These are phyloP conservation scores for Leuciscus waleckii DNA, from an alignment of 2,797 vertebrate species.

Conservation along the genomic window DNA sequence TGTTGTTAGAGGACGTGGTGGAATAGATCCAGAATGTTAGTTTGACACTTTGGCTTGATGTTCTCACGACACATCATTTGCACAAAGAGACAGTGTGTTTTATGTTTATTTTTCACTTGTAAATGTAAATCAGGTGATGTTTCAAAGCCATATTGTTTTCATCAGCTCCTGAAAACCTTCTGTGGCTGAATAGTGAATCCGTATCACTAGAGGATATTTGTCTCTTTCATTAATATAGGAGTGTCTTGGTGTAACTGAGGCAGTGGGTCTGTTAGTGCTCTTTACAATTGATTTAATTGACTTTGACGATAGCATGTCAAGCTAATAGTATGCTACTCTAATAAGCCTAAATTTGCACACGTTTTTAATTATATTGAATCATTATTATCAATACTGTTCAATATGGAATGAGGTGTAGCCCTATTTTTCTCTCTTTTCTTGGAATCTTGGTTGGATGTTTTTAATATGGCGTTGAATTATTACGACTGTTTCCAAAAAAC, in stretches of 20 bases:
- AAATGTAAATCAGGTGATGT: constrained; percentile 4
- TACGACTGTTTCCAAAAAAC: no score
- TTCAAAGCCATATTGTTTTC: constrained; percentile 9
- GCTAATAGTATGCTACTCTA: neutral
- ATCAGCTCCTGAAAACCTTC: constrained; percentile 7
- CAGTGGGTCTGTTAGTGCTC: neutral
- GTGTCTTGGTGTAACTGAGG: neutral
- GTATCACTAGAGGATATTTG: neutral
- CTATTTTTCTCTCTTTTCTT: neutral
- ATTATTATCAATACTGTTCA: neutral
- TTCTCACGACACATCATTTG: neutral
- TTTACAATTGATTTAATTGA: neutral
- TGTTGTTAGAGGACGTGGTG: neutral
- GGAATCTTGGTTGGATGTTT: neutral
- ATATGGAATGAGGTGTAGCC: neutral
- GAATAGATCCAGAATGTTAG: neutral
- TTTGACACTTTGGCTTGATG: neutral
- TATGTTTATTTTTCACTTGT: constrained; percentile 9
- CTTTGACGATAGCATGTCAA: neutral
- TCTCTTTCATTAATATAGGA: neutral
- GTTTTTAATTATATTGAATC: neutral
- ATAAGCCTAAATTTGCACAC: neutral
- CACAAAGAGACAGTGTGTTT: neutral
- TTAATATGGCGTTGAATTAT: no score
- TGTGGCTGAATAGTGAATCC: neutral